Conservation (phyloP, 2,797 vertebrate genomes). For the Coregonus sp. region DNA sequence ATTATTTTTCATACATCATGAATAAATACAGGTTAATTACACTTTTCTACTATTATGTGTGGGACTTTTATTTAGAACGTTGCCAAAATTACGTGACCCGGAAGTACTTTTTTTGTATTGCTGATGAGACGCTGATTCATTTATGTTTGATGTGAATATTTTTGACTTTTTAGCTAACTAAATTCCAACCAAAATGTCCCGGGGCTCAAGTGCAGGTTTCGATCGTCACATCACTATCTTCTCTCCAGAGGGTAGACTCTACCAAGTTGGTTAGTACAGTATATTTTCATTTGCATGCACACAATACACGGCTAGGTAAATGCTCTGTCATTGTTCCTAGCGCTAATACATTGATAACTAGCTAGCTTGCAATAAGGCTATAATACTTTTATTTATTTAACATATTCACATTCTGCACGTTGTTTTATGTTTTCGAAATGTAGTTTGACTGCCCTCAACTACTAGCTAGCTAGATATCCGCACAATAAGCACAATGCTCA, state of each 20-base stretch:
- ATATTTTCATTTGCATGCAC: neutral
- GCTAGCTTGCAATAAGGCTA: too few relatives aligned
- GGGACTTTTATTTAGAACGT: too few relatives aligned
- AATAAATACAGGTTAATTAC: too few relatives aligned
- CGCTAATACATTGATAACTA: too few relatives aligned
- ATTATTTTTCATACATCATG: too few relatives aligned
- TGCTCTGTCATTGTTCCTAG: conserved; percentile 71
- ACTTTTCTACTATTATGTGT: too few relatives aligned
- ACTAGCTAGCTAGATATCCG: neutral
- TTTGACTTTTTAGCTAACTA: conserved; percentile 37
- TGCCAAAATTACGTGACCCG: conserved; percentile 32
- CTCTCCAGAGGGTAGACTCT: conserved; percentile 92
- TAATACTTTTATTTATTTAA: too few relatives aligned
- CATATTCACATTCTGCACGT: neutral
- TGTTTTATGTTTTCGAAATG: neutral
- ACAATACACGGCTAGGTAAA: conserved; percentile 57
- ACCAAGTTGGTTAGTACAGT: conserved; percentile 92
- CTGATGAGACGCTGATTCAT: conserved; percentile 46
- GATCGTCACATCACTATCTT: conserved; percentile 97
- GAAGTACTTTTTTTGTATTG: conserved; percentile 30
- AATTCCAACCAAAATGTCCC: conserved; percentile 80
- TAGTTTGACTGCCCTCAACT: neutral
- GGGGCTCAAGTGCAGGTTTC: conserved; percentile 92
- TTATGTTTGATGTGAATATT: conserved; percentile 51
- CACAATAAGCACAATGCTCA: neutral